Base-by-base conservation (phyloP, 2,888 invertebrate species). In the Mesochorus sp. region DNA sequence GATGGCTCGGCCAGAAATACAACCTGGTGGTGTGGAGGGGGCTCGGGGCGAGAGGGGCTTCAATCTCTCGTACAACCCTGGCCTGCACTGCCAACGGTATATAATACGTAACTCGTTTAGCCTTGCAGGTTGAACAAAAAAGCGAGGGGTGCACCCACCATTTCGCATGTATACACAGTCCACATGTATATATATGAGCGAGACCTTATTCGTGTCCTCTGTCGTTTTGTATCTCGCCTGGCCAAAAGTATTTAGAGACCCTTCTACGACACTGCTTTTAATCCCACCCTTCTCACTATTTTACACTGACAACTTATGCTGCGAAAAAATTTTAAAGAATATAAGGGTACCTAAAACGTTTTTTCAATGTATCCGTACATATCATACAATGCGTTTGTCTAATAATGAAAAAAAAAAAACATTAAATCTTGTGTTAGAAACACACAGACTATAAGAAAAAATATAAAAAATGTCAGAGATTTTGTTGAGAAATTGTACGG, bases 41-140 rank as follows among this genome's bases (percentile, higher is more conserved):
- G 53, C 59, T 26, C n/a, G 53, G 21, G 14, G n/a, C 21, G 37
- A 49, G 39, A 28, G 31, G 44, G 74, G 70, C 14, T 51, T 59
- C 64, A 37, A 59, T 26, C 51, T 24, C 64, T 49, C 19, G 51
- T 75, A 49, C 14, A 61, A 83, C 78, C 64, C 51, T 57, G 64
- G 79, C 75, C 62, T 44, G 39, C n/a, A n/a, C n/a, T n/a, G 53
- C 51, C 64, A 14, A 26, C 78, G 72, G 80, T 82, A 85, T 88
- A 88, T 88, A 89, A 90, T 90, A 88, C 88, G 88, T 89, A 89
- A 89, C 89, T 89, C 89, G 88, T 89, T 90, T 89, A 89, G 88
- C 83, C 84, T 84, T 83, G 89, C 90, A 90, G 89, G 89, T 90
- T 89, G 86, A 85, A 86, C 84, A 88, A 88, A 87, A 80, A 75